A percentile compares a stretch with the other conserved stretches of the same genome.
These are phyloP conservation scores for Ianthella basta DNA, from an alignment of 37 sponge, comb jelly and placozoan species.

Conservation along the genomic window DNA sequence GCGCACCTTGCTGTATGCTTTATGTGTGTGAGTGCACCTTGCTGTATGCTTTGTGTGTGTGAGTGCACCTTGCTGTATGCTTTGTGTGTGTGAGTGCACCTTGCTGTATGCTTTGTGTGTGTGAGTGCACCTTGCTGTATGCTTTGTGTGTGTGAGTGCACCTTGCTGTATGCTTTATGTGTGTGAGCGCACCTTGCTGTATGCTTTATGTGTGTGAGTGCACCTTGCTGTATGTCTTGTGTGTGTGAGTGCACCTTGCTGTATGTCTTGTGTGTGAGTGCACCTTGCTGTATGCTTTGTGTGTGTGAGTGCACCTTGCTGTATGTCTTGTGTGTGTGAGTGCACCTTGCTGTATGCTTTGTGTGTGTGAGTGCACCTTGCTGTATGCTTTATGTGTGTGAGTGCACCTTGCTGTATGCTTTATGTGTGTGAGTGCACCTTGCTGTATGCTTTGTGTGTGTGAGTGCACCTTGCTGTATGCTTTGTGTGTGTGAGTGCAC, in stretches of 20 bases:
- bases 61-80: neutral
- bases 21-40: neutral
- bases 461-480: neutral
- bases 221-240: too few species aligned
- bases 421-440: neutral
- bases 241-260: too few species aligned
- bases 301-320: too few species aligned
- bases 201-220: too few species aligned
- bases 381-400: neutral
- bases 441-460: too few species aligned
- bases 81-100: neutral
- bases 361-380: neutral
- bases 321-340: too few species aligned
- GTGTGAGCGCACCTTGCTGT: too few species aligned
- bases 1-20: neutral
- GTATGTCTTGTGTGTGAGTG: too few species aligned
- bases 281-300: too few species aligned
- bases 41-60: neutral
- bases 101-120: neutral
- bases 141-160: too few species aligned
- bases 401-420: neutral
- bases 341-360: too few species aligned
- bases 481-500: neutral
- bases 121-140: neutral
- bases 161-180: too few species aligned